phyloP scores from a whole-genome alignment of 2,113 vertebrate species.

The Nibea coibor region DNA sequence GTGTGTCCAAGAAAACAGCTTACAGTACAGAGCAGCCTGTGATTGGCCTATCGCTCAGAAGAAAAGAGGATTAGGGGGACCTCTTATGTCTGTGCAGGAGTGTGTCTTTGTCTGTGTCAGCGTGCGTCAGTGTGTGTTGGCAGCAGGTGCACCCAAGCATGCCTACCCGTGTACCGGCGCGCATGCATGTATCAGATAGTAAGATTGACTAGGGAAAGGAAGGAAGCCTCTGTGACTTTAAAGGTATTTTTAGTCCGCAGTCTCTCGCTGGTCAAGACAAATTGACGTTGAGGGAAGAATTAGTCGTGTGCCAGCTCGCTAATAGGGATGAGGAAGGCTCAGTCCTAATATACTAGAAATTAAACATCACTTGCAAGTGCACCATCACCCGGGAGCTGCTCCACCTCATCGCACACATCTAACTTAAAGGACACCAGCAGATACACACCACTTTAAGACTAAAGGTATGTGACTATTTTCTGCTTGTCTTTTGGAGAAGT shows the following conservation, averaged over 20 bases:
- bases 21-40: conserved; percentile 54
- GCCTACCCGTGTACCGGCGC: conserved; percentile 24
- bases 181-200: conserved; percentile 32
- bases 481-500: neutral
- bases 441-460: neutral
- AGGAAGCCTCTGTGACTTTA: conserved; percentile 71
- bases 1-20: conserved; percentile 63
- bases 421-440: conserved; percentile 22
- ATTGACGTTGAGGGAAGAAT: conserved; percentile 60
- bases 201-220: conserved; percentile 37
- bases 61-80: conserved; percentile 81
- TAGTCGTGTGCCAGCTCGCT: conserved; percentile 64
- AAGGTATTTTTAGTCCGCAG: conserved; percentile 75
- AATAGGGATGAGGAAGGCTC: conserved; percentile 78
- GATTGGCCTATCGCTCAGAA: conserved; percentile 73
- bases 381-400: conserved; percentile 19
- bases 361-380: conserved; percentile 55
- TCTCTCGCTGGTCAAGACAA: conserved; percentile 62
- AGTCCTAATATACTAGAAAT: conserved; percentile 71
- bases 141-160: conserved; percentile 50
- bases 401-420: conserved; percentile 11
- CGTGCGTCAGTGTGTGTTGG: conserved; percentile 5
- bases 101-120: conserved; percentile 30
- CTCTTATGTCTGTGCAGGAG: conserved; percentile 58
- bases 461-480: conserved; percentile 67